Conservation (phyloP, 2,113 vertebrate genomes). For the Poeciliopsis prolifica region DNA sequence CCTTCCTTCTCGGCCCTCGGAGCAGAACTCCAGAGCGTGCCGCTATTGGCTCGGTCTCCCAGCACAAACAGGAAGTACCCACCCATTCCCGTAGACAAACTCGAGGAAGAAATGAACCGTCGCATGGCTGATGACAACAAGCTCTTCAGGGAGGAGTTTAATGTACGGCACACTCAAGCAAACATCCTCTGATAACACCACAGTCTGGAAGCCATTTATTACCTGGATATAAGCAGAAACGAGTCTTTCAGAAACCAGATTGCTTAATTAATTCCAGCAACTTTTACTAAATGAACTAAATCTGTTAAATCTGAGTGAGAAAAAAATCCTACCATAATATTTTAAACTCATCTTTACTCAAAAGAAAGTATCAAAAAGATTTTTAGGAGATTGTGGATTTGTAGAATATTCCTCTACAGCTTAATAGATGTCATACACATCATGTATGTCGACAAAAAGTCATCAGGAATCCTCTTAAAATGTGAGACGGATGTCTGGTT, state of each 20-base stretch:
- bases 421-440: not conserved
- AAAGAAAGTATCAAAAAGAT: not conserved
- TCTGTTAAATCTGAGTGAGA: not conserved
- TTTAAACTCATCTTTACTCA: too few relatives aligned
- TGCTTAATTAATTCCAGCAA: too few relatives aligned
- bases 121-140: constrained; percentile 99
- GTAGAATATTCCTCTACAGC: not conserved
- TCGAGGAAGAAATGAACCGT: constrained; percentile 98
- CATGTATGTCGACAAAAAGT: not conserved
- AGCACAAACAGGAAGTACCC: constrained; percentile 99
- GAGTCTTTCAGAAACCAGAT: too few relatives aligned
- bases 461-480: not conserved
- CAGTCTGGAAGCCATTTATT: not conserved
- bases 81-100: constrained; percentile 92
- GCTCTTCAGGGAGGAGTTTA: constrained; percentile 97
- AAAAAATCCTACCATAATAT: too few relatives aligned
- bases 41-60: constrained; percentile 94
- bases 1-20: constrained; percentile 46
- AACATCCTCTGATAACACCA: constrained; percentile 8
- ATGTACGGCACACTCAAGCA: constrained; percentile 76
- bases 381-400: not conserved
- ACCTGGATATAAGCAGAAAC: not conserved
- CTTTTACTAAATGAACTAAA: too few relatives aligned
- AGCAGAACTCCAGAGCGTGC: constrained; percentile 95
- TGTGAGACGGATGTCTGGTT: not conserved